phyloP scores from a whole-genome alignment of 2,797 vertebrate species.

The Argya squamiceps region DNA sequence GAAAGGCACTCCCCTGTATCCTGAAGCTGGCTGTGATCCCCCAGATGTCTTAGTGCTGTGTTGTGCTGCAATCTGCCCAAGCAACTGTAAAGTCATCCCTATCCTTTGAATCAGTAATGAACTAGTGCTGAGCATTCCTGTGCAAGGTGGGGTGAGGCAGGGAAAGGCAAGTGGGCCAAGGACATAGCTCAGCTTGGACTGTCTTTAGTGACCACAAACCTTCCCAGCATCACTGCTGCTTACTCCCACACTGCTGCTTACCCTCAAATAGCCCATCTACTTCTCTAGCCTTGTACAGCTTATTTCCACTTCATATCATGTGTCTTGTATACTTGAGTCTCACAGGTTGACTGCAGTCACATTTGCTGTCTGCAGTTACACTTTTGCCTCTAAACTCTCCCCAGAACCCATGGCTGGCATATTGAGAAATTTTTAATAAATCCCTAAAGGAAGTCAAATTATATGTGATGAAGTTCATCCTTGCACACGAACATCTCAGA shows the following conservation, averaged over 20 bases:
- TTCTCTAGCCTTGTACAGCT: not conserved
- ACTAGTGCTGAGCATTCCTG: not conserved
- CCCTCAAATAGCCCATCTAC: not conserved
- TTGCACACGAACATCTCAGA: not conserved
- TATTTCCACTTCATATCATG: not conserved
- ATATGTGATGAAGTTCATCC: not conserved
- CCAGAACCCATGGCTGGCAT: not conserved
- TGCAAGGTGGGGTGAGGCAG: not conserved
- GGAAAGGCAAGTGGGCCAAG: not conserved
- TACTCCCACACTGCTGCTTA: not conserved
- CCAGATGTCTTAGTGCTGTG: rapidly evolving
- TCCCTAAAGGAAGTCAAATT: not conserved
- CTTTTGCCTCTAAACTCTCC: not conserved
- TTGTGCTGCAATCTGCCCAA: not conserved
- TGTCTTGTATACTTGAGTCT: not conserved
- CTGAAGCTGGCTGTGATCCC: not conserved
- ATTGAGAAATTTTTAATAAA: not conserved
- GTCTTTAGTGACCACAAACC: not conserved
- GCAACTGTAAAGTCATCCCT: not conserved
- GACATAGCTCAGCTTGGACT: not conserved
- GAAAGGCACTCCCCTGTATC: not conserved
- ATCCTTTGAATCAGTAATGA: not conserved
- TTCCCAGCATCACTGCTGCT: not conserved
- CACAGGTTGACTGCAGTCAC: not conserved
- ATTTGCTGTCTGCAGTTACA: not conserved